These are phyloP conservation scores for Brachypteracias leptosomus DNA, from an alignment of 2,113 vertebrate genomes.

Conservation along the genomic window DNA sequence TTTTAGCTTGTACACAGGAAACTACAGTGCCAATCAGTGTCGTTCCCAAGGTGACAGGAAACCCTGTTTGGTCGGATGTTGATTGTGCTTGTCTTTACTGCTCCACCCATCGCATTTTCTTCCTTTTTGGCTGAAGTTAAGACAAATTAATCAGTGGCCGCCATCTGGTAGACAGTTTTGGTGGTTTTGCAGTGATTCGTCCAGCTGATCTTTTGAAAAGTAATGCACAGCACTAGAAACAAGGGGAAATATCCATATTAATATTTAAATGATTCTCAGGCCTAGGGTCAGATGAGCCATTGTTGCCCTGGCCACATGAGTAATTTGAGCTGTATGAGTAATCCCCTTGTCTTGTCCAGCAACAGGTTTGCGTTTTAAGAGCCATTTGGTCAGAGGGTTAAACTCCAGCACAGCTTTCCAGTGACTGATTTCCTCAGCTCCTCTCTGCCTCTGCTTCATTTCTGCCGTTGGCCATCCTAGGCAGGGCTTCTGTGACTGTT, in stretches of 20 bases:
- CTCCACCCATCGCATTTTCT: conserved; percentile 79
- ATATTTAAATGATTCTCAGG: neutral
- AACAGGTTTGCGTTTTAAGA: neutral
- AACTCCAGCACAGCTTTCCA: neutral
- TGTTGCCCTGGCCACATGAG: neutral
- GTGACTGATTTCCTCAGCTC: neutral
- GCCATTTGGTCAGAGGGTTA: neutral
- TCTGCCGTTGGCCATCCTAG: neutral
- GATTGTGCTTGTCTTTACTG: conserved; percentile 74
- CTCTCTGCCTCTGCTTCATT: neutral
- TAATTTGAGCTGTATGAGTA: neutral
- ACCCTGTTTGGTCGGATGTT: conserved; percentile 77
- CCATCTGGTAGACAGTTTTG: conserved; percentile 81
- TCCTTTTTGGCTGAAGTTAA: conserved; percentile 84
- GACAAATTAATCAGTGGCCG: conserved; percentile 77
- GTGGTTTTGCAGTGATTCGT: conserved; percentile 67
- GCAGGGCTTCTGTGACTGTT: neutral
- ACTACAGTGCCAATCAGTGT: conserved; percentile 75
- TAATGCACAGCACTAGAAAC: neutral
- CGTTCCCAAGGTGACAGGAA: conserved; percentile 87
- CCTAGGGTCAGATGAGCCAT: neutral
- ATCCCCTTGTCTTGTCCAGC: neutral
- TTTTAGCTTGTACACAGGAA: conserved; percentile 83
- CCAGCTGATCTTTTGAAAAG: conserved; percentile 45
- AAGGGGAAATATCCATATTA: neutral